Percentiles rank a stretch among this genome's conserved stretches.
Conservation (phyloP, 2,888 invertebrate genomes). For the Tipula helvola region DNA sequence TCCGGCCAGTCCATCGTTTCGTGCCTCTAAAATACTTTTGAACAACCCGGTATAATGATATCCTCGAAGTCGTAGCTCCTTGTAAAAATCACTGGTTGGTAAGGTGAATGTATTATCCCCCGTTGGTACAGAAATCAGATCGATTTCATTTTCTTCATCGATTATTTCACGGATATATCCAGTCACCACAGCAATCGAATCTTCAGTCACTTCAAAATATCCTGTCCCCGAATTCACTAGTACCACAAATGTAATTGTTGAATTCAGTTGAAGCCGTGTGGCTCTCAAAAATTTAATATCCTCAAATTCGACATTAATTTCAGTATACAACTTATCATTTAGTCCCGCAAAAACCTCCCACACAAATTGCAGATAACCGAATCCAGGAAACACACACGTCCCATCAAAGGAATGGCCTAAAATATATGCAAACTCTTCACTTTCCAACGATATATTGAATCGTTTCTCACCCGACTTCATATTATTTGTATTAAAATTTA, state of each 20-base stretch:
- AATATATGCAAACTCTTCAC: constrained; percentile 59
- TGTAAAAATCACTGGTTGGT: constrained; percentile 52
- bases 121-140: constrained; percentile 19
- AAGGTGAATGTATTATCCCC: constrained; percentile 28
- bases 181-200: constrained; percentile 54
- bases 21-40: constrained; percentile 25
- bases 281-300: constrained; percentile 74
- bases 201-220: constrained; percentile 51
- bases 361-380: constrained; percentile 62
- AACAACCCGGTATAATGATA: constrained; percentile 43
- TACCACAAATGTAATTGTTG: constrained; percentile 37
- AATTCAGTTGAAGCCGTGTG: constrained; percentile 60
- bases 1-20: constrained; percentile 30
- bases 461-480: constrained; percentile 53
- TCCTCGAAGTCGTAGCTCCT: constrained; percentile 56
- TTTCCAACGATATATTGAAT: constrained; percentile 44
- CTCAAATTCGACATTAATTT: constrained; percentile 45
- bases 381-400: constrained; percentile 52
- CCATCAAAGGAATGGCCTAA: constrained; percentile 77
- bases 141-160: constrained; percentile 33
- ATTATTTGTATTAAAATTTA: constrained; percentile 52
- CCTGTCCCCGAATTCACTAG: constrained; percentile 48
- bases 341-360: constrained; percentile 69
- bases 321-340: constrained; percentile 25
- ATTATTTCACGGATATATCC: constrained; percentile 48